Evolutionary conservation across 2,113 vertebrate genomes (phyloP).

Genomic region (Prunella himalayana): DNA sequence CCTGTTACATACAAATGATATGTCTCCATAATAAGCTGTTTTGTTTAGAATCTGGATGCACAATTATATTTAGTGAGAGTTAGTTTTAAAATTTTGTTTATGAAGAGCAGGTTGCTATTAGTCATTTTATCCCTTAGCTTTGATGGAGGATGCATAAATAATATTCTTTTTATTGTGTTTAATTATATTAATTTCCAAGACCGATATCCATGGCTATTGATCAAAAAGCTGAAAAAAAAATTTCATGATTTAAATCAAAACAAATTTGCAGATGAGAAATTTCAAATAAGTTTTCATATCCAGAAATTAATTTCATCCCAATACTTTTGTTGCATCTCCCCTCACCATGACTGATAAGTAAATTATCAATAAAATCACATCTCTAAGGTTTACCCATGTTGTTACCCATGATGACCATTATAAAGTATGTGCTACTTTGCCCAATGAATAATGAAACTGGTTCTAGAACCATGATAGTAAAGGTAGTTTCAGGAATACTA

Average conservation of each 20-base stretch:
- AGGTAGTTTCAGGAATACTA: neutral
- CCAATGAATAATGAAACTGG: neutral
- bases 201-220: neutral
- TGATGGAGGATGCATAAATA: neutral
- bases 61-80: neutral
- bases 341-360: neutral
- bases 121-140: neutral
- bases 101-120: neutral
- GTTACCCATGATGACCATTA: neutral
- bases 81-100: neutral
- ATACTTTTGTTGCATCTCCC: accelerated
- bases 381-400: neutral
- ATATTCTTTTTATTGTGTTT: neutral
- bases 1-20: neutral
- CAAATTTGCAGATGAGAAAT: neutral
- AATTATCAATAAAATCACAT: neutral
- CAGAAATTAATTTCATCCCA: neutral
- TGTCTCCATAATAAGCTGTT: neutral
- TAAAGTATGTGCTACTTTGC: neutral
- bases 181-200: neutral
- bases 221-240: neutral
- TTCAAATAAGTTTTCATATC: neutral
- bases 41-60: neutral
- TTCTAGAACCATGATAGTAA: neutral
- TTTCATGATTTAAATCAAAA: neutral